Evolutionary conservation across 2,888 invertebrate genomes (phyloP).

Genomic region (Andrena dorsata): DNA sequence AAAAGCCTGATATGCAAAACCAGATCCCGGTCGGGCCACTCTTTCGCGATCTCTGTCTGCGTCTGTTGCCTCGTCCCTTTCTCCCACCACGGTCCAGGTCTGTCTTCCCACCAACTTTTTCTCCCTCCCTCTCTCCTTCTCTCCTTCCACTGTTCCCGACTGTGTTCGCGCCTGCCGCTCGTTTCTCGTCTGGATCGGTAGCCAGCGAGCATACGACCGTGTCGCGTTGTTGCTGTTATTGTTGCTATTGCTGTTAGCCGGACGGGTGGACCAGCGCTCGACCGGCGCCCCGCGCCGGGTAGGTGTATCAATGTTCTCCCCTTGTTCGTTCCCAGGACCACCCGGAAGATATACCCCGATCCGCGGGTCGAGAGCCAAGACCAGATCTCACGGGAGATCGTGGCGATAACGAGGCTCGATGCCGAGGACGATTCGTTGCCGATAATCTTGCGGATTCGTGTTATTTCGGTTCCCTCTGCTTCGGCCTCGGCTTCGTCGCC

Average conservation of each 20-base stretch:
- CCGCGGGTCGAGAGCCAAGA: slow-evolving; percentile 17
- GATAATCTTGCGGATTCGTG: slow-evolving; percentile 23
- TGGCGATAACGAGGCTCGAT: slow-evolving; percentile 28
- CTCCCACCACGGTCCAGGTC: not conserved
- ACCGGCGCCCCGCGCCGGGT: slow-evolving; percentile 10
- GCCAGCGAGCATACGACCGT: slow-evolving; percentile 38
- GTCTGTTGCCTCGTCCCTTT: slow-evolving; percentile 54
- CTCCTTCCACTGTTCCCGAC: slow-evolving; percentile 31
- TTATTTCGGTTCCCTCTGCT: slow-evolving; percentile 6
- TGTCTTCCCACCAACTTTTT: slow-evolving; percentile 28
- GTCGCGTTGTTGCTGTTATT: slow-evolving; percentile 60
- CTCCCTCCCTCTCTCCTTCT: slow-evolving; percentile 46
- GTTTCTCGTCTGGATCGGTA: slow-evolving; percentile 50
- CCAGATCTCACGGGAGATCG: slow-evolving; percentile 60
- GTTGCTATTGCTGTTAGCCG: slow-evolving; percentile 59
- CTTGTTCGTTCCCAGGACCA: slow-evolving; percentile 54
- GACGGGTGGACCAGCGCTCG: slow-evolving; percentile 3
- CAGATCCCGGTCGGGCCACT: slow-evolving; percentile 68
- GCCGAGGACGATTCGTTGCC: slow-evolving; percentile 31
- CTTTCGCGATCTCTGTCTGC: slow-evolving; percentile 52
- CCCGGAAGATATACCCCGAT: slow-evolving; percentile 52
- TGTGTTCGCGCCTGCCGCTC: slow-evolving; percentile 1
- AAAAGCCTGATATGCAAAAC: slow-evolving; percentile 84
- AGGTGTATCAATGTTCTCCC: slow-evolving; percentile 46
- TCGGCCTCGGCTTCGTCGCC: slow-evolving; percentile 14